A percentile compares a stretch with the other conserved stretches of the same genome.
Conservation (phyloP, 2,113 vertebrate genomes). For the Oxyura jamaicensis region DNA sequence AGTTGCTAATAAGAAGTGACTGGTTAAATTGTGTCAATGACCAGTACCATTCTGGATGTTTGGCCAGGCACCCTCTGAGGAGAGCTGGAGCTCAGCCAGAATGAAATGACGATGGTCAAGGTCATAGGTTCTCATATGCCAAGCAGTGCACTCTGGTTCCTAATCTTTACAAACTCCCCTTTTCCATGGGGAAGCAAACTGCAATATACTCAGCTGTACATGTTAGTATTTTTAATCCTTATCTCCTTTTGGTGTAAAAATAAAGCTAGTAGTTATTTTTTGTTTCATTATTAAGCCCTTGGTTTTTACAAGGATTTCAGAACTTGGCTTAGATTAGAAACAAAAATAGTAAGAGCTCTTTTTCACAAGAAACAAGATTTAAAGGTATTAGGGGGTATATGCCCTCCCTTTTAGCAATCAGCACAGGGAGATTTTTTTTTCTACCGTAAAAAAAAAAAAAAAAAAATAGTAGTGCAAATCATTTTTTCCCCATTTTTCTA, state of each 20-base stretch:
- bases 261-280: conserved; percentile 56
- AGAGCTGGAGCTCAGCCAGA: conserved; percentile 49
- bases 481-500: background rate
- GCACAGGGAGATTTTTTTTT: background rate
- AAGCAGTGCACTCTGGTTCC: background rate
- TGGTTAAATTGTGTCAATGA: conserved; percentile 56
- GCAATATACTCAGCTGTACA: conserved; percentile 4
- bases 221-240: conserved; percentile 45
- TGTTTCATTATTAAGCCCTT: conserved; percentile 57
- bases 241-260: conserved; percentile 62
- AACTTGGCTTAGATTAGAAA: conserved; percentile 65
- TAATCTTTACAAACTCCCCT: conserved; percentile 10
- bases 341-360: conserved; percentile 60
- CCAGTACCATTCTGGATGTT: conserved; percentile 19
- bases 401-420: conserved; percentile 34
- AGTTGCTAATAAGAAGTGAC: conserved; percentile 47
- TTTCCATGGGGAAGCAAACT: conserved; percentile 5
- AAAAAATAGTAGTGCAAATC: background rate
- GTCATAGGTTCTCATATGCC: background rate
- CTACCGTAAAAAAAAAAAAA: background rate
- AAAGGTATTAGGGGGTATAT: conserved; percentile 47
- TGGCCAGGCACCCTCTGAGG: conserved; percentile 33
- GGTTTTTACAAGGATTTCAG: conserved; percentile 65
- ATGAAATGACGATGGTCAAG: conserved; percentile 23
- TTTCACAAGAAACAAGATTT: conserved; percentile 53